Conservation (phyloP, 2,888 invertebrate genomes). For the Microctonus brassicae region DNA sequence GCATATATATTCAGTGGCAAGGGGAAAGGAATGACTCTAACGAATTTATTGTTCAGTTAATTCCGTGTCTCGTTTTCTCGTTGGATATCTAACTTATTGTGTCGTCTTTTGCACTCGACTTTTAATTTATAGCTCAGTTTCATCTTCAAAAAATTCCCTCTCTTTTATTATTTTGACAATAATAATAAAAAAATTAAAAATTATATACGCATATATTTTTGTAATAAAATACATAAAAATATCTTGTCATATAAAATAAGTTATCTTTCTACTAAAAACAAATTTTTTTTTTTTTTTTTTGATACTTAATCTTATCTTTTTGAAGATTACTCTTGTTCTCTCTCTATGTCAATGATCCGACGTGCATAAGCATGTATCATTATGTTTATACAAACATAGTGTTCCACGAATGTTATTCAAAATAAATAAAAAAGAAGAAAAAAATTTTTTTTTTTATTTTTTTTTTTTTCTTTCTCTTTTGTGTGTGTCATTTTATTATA, state of each 20-base stretch:
- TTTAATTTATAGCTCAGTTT: slow-evolving; percentile 29
- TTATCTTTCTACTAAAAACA: background rate
- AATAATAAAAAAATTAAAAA: background rate
- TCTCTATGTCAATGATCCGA: slow-evolving; percentile 43
- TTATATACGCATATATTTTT: background rate
- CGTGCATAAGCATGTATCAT: slow-evolving; percentile 27
- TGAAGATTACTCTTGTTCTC: slow-evolving; percentile 21
- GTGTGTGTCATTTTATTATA: slow-evolving; percentile 26
- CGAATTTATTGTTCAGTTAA: slow-evolving; percentile 41
- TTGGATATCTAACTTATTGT: slow-evolving; percentile 32
- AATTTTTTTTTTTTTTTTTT: slow-evolving; percentile 23
- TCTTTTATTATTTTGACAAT: slow-evolving; percentile 16
- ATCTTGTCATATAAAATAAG: background rate
- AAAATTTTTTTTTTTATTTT: no score
- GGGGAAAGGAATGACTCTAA: slow-evolving; percentile 30
- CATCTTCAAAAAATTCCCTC: slow-evolving; percentile 13
- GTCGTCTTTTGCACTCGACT: slow-evolving; percentile 19
- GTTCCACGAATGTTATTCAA: no score
- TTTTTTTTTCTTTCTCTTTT: slow-evolving; percentile 13
- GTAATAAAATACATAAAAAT: background rate
- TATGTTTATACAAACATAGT: no score
- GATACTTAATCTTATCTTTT: slow-evolving; percentile 43
- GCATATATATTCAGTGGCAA: slow-evolving; percentile 30
- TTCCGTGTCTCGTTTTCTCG: slow-evolving; percentile 17
- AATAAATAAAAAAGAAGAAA: slow-evolving; percentile 26